Base-by-base conservation (phyloP, 2,797 vertebrate genomes). In the Clarias fuscus region DNA sequence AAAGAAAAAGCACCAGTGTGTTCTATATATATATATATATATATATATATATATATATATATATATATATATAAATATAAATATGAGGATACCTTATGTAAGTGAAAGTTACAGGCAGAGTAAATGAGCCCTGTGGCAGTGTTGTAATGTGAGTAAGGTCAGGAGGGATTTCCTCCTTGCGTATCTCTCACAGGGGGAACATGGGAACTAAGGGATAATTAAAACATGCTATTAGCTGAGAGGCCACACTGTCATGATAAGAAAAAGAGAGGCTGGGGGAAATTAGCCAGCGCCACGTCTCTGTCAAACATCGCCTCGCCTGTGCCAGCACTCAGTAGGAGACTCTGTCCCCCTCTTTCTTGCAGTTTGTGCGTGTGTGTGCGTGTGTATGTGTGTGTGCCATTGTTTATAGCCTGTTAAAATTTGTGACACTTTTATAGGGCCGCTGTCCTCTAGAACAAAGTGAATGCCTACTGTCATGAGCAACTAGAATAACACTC, bases 181-280 rank as follows among this genome's bases (percentile, higher is more conserved):
- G 58, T 89, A 88, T 91, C 90, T 89, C 84, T 89, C 86, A 84
- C 90, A 87, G 75, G 84, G 78, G 65, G 86, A 88, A 87, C 88
- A 90, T 88, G 86, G 89, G 86, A 87, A 89, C 89, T 89, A 85
- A 87, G 82, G 90, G 86, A 89, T 91, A 91, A 91, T 91, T 91
- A 89, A 91, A 91, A 91, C 86, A 86, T 86, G 88, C 87, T 89
- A 89, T 89, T 89, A 89, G 83, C 84, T 87, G 85, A 89, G 86
- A 89, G 88, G 88, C 88, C 85, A 89, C 86, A 89, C 82, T 89
- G 89, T 89, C 88, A 88, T 84, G 87, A 91, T 90, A 91, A 90
- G 88, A 90, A 89, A 88, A 87, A 89, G 88, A 79, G 82, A 86
- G 86, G 85, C 87, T 88, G 86, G 86, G 86, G 88, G 84, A 88